These are phyloP conservation scores for Hypotaenidia philippensis DNA, from an alignment of 2,797 vertebrate species.

Conservation along the genomic window DNA sequence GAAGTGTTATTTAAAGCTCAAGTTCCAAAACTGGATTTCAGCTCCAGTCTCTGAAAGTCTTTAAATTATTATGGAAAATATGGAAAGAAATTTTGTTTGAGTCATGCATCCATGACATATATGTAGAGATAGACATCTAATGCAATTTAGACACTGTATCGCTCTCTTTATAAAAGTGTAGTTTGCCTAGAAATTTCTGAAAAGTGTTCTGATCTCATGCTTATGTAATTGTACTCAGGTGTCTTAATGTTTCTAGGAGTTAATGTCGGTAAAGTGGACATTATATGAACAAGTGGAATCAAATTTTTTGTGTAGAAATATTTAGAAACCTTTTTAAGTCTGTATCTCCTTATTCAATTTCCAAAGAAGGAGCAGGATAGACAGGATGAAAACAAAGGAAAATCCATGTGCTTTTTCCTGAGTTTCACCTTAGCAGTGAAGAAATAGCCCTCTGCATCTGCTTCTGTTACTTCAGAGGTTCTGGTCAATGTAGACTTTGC, in stretches of 20 bases:
- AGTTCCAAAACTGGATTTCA: background rate
- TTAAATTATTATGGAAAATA: background rate
- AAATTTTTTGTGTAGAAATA: background rate
- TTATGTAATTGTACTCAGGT: background rate
- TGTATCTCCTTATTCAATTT: background rate
- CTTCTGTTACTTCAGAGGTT: background rate
- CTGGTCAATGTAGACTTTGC: background rate
- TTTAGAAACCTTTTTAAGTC: background rate
- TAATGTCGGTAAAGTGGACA: background rate
- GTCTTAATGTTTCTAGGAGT: background rate
- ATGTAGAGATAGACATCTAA: background rate
- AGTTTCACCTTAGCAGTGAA: background rate
- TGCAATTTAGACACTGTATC: background rate
- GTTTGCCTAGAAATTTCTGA: background rate
- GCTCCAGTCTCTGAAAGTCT: background rate
- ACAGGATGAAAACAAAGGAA: background rate
- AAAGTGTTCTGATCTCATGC: background rate
- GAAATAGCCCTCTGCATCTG: background rate
- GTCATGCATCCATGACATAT: background rate
- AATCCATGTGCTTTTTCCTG: fast-evolving
- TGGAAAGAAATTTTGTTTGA: background rate
- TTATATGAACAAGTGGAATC: background rate
- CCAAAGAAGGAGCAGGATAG: background rate
- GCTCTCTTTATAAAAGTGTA: background rate
- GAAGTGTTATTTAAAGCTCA: background rate